A percentile compares a stretch with the other conserved stretches of the same genome.
Evolutionary conservation across 2,888 invertebrate species (phyloP).

Genomic region (Napeogenes sylphis): DNA sequence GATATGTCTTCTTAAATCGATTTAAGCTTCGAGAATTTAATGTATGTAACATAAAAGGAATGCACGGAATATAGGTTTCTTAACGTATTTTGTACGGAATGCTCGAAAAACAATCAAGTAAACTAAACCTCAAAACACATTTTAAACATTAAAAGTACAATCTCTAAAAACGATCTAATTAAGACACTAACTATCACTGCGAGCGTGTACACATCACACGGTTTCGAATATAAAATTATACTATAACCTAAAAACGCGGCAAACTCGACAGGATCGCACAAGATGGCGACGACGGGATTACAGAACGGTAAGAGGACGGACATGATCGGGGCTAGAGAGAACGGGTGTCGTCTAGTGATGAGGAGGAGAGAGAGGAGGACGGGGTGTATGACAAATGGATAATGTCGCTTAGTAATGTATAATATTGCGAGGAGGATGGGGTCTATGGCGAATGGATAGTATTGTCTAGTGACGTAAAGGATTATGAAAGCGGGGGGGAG

Average conservation of each 20-base stretch:
- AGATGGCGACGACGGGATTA: constrained; percentile 47
- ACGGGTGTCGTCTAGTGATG: too few relatives aligned
- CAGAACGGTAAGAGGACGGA: constrained; percentile 23
- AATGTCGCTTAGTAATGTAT: too few relatives aligned
- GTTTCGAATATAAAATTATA: constrained; percentile 55
- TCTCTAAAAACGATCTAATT: constrained; percentile 59
- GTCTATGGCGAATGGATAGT: too few relatives aligned
- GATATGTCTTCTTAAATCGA: neutral
- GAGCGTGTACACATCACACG: constrained; percentile 63
- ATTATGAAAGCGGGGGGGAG: too few relatives aligned
- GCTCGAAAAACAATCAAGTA: constrained; percentile 24
- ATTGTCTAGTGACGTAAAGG: too few relatives aligned
- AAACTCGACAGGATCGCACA: constrained; percentile 44
- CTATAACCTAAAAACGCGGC: constrained; percentile 48
- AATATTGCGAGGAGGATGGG: too few relatives aligned
- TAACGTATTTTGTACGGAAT: constrained; percentile 29
- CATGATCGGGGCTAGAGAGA: too few relatives aligned
- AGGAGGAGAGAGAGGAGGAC: neutral
- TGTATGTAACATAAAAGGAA: neutral
- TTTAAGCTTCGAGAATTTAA: neutral
- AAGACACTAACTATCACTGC: constrained; percentile 65
- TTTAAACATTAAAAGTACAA: constrained; percentile 54
- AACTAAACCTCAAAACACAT: constrained; percentile 37
- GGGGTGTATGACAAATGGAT: neutral
- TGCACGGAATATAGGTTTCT: constrained; percentile 8